phyloP scores from a whole-genome alignment of 2,797 vertebrate species.

The Chromobotia macracanthus region DNA sequence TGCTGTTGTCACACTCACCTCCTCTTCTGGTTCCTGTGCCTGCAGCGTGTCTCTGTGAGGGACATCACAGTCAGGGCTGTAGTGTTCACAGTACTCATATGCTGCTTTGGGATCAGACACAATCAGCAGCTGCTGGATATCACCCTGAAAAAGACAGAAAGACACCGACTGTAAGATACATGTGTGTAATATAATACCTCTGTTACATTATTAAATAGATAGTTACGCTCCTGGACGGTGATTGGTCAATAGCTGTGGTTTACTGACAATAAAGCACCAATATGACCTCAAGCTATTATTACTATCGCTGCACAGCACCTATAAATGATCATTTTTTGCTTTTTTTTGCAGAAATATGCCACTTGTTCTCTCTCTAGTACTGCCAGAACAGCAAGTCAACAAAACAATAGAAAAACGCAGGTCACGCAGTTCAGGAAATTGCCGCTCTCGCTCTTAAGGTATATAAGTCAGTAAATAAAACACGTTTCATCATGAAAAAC shows the following conservation, averaged over 20 bases:
- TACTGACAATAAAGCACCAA: no score
- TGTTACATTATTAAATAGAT: background rate
- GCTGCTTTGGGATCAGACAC: constrained; percentile 90
- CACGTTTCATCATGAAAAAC: constrained; percentile 60
- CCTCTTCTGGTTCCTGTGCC: constrained; percentile 91
- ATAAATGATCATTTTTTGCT: no score
- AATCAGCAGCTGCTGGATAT: constrained; percentile 96
- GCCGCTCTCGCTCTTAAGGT: constrained; percentile 61
- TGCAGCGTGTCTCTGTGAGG: constrained; percentile 84
- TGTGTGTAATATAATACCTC: background rate
- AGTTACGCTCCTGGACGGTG: background rate
- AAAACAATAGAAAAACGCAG: constrained; percentile 30
- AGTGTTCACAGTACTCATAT: constrained; percentile 96
- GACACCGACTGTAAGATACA: background rate
- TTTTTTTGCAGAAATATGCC: no score
- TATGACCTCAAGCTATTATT: no score
- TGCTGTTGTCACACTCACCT: constrained; percentile 74
- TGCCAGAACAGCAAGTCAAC: background rate
- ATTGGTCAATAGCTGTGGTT: background rate
- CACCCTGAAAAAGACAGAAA: constrained; percentile 78
- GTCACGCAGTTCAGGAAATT: constrained; percentile 61
- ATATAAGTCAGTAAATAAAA: constrained; percentile 67
- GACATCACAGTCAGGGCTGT: constrained; percentile 94
- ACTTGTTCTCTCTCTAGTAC: no score
- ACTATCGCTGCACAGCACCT: no score